Conservation (phyloP, 2,797 vertebrate species). For the Rhabdophis nuchalis region DNA sequence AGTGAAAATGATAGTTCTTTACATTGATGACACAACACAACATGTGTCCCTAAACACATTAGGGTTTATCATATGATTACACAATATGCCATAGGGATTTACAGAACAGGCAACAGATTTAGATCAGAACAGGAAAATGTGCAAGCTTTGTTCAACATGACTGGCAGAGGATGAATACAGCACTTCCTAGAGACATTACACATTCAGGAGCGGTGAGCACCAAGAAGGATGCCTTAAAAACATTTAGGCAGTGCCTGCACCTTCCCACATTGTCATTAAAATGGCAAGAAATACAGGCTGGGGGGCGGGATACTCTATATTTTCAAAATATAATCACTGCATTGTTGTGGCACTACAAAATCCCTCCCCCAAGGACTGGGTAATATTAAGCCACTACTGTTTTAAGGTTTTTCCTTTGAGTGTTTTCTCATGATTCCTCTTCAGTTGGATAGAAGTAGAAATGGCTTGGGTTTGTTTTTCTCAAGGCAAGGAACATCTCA, state of each 20-base stretch:
- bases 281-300: not conserved
- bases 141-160: fast-evolving
- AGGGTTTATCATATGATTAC: conserved; percentile 1
- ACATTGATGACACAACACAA: conserved; percentile 46
- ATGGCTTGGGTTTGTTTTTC: not conserved
- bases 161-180: not conserved
- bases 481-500: not conserved
- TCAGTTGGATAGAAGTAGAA: not conserved
- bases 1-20: conserved; percentile 53
- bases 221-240: not conserved
- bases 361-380: not conserved
- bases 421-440: not conserved
- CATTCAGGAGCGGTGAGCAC: not conserved
- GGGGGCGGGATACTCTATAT: too few species aligned
- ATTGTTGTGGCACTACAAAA: not conserved
- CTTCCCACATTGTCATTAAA: not conserved
- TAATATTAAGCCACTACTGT: not conserved
- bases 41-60: conserved; percentile 25
- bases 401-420: not conserved
- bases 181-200: not conserved
- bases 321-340: not conserved
- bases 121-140: not conserved
- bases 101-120: not conserved
- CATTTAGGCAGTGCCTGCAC: not conserved
- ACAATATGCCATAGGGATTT: not conserved